Evolutionary conservation across 1,140 invertebrate species (phyloP).

Genomic region (Euwallacea similis): DNA sequence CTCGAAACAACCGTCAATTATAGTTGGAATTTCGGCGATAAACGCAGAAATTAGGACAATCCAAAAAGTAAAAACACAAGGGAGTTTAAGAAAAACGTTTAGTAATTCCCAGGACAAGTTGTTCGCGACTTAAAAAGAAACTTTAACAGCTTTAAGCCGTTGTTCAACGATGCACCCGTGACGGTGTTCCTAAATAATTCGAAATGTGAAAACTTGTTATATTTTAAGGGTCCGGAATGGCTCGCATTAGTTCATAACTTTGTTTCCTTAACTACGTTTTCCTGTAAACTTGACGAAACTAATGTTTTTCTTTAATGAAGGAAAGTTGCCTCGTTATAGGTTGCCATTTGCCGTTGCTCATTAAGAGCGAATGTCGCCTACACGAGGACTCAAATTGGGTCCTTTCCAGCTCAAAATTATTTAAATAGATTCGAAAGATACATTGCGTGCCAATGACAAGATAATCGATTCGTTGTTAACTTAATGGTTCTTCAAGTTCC

Average conservation of each 20-base stretch:
- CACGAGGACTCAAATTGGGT: too few species aligned
- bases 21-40: too few species aligned
- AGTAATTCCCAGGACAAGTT: constrained; percentile 3
- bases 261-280: neutral
- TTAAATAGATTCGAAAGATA: too few species aligned
- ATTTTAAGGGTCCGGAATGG: neutral
- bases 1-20: too few species aligned
- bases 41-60: neutral
- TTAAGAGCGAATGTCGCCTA: too few species aligned
- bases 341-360: too few species aligned
- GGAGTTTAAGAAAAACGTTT: constrained; percentile 9
- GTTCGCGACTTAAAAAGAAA: constrained; percentile 1
- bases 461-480: too few species aligned
- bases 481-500: too few species aligned
- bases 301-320: constrained; percentile 4
- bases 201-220: constrained; percentile 9
- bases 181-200: constrained; percentile 9
- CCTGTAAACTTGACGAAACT: neutral
- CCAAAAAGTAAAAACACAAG: neutral
- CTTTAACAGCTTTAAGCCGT: constrained; percentile 4
- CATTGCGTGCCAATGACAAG: too few species aligned
- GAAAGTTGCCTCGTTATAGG: too few species aligned
- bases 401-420: too few species aligned
- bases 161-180: constrained; percentile 8
- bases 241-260: neutral